Conservation (phyloP, 2,888 invertebrate genomes). For the Yponomeuta cagnagella region DNA sequence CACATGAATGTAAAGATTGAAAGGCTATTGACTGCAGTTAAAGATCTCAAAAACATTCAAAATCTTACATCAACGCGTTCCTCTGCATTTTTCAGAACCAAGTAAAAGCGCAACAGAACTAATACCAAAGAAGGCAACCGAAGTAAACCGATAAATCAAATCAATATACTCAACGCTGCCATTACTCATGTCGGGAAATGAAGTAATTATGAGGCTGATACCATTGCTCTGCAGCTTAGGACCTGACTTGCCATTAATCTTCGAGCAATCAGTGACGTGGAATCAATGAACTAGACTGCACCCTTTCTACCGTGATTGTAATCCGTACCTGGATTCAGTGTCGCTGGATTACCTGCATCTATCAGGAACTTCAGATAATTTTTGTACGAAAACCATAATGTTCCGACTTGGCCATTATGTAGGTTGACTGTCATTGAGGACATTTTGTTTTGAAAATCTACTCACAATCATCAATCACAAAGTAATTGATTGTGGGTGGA, state of each 20-base stretch:
- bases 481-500: no score
- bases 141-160: conserved; percentile 8
- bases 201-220: conserved; percentile 5
- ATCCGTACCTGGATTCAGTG: background rate
- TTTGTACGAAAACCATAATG: no score
- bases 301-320: conserved; percentile 15
- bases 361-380: background rate
- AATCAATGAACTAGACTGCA: conserved; percentile 37
- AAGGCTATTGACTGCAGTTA: no score
- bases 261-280: conserved; percentile 44
- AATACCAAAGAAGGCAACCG: background rate
- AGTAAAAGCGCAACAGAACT: conserved; percentile 1
- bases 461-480: no score
- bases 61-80: no score
- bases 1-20: no score
- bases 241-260: conserved; percentile 42
- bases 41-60: no score
- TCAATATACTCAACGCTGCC: conserved; percentile 6
- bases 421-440: no score
- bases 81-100: no score
- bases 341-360: background rate
- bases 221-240: conserved; percentile 5
- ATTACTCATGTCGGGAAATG: conserved; percentile 12
- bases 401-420: no score
- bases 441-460: no score